phyloP scores from a whole-genome alignment of 2,113 vertebrate species.

The Ictidomys tridecemlineatus region DNA sequence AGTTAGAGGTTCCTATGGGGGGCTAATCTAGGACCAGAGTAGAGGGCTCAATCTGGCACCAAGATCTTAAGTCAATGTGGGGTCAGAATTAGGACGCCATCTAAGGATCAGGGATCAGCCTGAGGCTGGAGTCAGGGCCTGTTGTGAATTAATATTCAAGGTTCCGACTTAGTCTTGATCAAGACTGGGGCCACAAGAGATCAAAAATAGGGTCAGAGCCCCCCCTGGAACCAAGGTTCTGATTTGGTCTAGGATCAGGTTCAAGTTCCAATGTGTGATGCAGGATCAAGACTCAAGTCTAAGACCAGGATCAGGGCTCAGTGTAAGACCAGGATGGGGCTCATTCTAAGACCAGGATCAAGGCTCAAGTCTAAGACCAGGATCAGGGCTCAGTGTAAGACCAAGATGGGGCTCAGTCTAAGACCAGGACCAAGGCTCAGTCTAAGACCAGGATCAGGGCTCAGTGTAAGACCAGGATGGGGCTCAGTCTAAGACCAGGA shows the following conservation, averaged over 20 bases:
- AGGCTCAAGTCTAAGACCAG: too few relatives aligned
- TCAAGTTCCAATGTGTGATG: too few relatives aligned
- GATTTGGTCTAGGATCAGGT: too few relatives aligned
- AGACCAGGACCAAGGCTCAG: neutral
- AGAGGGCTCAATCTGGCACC: neutral
- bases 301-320: neutral
- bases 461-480: neutral
- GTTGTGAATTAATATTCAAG: neutral
- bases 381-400: constrained; percentile 17
- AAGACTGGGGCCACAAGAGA: neutral
- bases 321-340: neutral
- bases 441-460: neutral
- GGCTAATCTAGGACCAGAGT: neutral
- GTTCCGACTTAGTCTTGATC: neutral
- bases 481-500: too few relatives aligned
- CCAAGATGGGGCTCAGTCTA: neutral
- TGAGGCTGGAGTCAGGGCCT: neutral
- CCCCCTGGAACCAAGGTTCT: neutral
- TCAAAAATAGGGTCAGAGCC: neutral
- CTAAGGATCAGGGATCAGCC: neutral
- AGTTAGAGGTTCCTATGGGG: neutral
- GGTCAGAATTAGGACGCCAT: neutral
- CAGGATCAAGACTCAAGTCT: neutral
- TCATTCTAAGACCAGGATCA: neutral
- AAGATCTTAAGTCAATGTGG: neutral